Evolutionary conservation across 1,140 invertebrate species (phyloP).

Genomic region (Papilio glaucus): DNA sequence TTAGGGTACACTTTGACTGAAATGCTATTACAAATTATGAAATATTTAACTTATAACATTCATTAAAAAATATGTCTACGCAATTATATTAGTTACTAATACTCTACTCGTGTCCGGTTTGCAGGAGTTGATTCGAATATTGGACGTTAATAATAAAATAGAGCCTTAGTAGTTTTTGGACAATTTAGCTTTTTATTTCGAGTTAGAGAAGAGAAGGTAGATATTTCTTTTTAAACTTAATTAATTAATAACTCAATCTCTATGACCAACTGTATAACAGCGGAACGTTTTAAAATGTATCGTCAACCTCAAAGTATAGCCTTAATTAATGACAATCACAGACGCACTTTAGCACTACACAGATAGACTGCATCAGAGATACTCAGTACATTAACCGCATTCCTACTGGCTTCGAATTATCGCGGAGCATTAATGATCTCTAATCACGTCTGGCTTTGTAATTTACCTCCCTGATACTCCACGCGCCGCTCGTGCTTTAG

Average conservation of each 20-base stretch:
- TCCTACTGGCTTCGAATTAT: conserved; percentile 31
- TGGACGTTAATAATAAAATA: too few species aligned
- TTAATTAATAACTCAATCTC: neutral
- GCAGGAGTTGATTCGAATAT: too few species aligned
- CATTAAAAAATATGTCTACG: too few species aligned
- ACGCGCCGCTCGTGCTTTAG: conserved; percentile 6
- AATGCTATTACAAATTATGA: too few species aligned
- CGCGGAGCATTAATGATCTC: conserved; percentile 36
- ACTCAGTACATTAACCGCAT: conserved; percentile 37
- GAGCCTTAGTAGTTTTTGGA: too few species aligned
- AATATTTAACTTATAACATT: too few species aligned
- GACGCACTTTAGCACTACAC: conserved; percentile 33
- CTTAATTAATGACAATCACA: conserved; percentile 27
- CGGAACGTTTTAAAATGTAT: conserved; percentile 12
- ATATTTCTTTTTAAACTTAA: neutral
- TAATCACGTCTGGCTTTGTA: conserved; percentile 35
- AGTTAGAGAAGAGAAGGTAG: too few species aligned
- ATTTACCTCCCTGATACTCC: conserved; percentile 34
- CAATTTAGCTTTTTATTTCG: too few species aligned
- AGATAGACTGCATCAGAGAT: conserved; percentile 33
- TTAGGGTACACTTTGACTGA: too few species aligned
- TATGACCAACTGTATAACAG: neutral
- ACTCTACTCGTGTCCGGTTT: too few species aligned
- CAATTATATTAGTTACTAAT: too few species aligned
- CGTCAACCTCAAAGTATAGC: conserved; percentile 8